These are phyloP conservation scores for Percopsis omiscomaycus DNA, from an alignment of 2,797 vertebrate species.

Conservation along the genomic window DNA sequence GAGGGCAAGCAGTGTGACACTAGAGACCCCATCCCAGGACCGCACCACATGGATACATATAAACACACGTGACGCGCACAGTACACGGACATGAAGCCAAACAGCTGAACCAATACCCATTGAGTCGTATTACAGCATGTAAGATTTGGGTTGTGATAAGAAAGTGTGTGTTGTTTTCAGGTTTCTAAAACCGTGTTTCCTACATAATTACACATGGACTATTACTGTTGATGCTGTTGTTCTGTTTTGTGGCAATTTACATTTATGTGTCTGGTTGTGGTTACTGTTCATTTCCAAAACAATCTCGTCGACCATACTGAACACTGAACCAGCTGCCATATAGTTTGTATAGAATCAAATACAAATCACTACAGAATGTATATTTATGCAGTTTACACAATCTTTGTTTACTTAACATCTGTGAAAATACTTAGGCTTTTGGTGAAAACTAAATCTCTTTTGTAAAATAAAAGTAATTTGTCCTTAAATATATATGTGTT, in stretches of 20 bases:
- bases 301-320: neutral
- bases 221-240: neutral
- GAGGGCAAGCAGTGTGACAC: conserved; percentile 52
- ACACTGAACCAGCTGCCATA: neutral
- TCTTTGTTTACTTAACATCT: conserved; percentile 54
- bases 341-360: neutral
- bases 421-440: conserved; percentile 48
- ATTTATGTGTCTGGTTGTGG: conserved; percentile 12
- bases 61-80: neutral
- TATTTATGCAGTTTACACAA: conserved; percentile 62
- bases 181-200: conserved; percentile 50
- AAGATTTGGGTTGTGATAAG: neutral
- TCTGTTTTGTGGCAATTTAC: too few species aligned
- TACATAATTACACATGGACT: conserved; percentile 20
- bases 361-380: conserved; percentile 55
- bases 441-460: conserved; percentile 51
- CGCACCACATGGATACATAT: neutral
- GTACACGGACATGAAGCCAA: conserved; percentile 42
- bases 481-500: conserved; percentile 69
- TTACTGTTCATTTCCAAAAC: conserved; percentile 23
- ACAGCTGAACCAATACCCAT: conserved; percentile 20
- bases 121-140: conserved; percentile 1
- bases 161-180: neutral
- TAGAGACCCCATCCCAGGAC: conserved; percentile 42
- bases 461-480: conserved; percentile 39